Conservation (phyloP, 2,113 vertebrate genomes). For the Otolemur garnettii region DNA sequence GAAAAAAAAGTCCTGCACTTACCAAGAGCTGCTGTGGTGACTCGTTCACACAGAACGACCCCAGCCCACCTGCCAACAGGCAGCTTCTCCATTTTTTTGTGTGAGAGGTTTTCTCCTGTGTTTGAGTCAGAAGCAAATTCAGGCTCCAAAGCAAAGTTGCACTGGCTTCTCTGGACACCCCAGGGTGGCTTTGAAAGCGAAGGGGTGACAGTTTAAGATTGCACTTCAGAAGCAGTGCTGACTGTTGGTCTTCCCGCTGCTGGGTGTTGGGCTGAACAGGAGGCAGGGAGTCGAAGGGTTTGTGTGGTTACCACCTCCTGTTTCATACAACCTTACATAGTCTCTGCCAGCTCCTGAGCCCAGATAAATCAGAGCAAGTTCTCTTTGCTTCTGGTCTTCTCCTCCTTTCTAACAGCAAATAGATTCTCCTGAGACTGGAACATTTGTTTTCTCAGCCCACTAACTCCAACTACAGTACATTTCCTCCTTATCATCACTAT, state of each 20-base stretch:
- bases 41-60: background rate
- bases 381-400: slow-evolving; percentile 56
- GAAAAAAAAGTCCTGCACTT: background rate
- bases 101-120: background rate
- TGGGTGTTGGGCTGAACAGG: background rate
- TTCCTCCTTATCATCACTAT: slow-evolving; percentile 81
- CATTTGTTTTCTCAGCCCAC: slow-evolving; percentile 84
- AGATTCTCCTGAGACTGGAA: slow-evolving; percentile 62
- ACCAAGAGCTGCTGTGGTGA: background rate
- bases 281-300: background rate
- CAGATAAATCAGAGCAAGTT: background rate
- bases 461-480: slow-evolving; percentile 78
- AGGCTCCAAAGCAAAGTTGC: background rate
- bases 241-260: background rate
- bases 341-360: slow-evolving; percentile 48
- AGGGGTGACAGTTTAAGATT: background rate
- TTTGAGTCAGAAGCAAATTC: background rate
- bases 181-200: background rate
- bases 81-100: background rate
- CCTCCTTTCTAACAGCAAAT: slow-evolving; percentile 27
- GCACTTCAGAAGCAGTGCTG: background rate
- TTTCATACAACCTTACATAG: background rate
- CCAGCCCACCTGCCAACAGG: background rate
- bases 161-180: background rate
- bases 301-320: background rate